These are phyloP conservation scores for Synaphobranchus kaupii DNA, from an alignment of 2,797 vertebrate genomes.

Conservation along the genomic window DNA sequence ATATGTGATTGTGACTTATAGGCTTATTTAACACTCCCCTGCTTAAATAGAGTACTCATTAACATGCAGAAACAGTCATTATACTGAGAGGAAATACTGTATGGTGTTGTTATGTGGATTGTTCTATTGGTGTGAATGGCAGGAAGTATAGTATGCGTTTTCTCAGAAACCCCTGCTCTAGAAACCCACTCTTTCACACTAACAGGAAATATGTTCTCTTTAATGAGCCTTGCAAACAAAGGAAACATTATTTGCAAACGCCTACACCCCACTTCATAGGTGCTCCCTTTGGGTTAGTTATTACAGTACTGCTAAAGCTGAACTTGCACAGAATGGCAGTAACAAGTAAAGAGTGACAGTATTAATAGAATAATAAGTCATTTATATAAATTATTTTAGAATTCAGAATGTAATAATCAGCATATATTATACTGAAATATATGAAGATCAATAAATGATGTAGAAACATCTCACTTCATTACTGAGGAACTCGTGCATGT, in stretches of 20 bases:
- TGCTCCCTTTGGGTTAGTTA: not conserved
- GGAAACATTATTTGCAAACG: not conserved
- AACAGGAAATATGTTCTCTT: slow-evolving; percentile 26
- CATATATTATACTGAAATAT: not conserved
- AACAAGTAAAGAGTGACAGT: no score
- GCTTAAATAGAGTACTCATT: not conserved
- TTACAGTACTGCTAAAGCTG: not conserved
- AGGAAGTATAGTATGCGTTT: not conserved
- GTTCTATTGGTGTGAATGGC: not conserved
- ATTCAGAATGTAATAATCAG: not conserved
- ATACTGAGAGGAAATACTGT: not conserved
- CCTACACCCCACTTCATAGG: not conserved
- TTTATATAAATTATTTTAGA: not conserved
- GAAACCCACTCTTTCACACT: not conserved
- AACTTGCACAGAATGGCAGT: not conserved
- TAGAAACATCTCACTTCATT: not conserved
- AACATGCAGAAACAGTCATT: not conserved
- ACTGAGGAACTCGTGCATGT: not conserved
- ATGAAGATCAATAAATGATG: not conserved
- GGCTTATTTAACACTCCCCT: not conserved
- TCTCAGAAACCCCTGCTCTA: not conserved
- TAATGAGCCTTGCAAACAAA: slow-evolving; percentile 20
- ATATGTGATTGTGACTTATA: not conserved
- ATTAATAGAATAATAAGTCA: not conserved
- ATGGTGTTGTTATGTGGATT: not conserved